These are phyloP conservation scores for Myripristis jacobus DNA, from an alignment of 2,797 vertebrate species.

Conservation along the genomic window DNA sequence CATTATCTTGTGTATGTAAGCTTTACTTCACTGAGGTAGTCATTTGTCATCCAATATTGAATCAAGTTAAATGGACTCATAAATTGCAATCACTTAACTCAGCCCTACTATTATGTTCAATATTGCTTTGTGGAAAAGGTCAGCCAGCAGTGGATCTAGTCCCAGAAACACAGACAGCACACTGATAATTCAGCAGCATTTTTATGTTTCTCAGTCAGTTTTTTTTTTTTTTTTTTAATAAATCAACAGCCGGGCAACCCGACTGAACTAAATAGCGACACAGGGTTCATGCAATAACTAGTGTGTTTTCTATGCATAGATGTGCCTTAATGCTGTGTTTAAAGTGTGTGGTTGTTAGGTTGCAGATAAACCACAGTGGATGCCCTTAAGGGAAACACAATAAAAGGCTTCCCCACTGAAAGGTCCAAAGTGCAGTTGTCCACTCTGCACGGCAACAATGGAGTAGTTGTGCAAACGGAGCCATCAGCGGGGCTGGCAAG, in stretches of 20 bases:
- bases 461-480: conserved; percentile 76
- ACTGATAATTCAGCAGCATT: conserved; percentile 68
- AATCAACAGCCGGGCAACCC: conserved; percentile 44
- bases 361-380: conserved; percentile 72
- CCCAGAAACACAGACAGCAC: conserved; percentile 43
- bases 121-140: conserved; percentile 76
- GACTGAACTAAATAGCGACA: conserved; percentile 52
- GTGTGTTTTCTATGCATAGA: conserved; percentile 64
- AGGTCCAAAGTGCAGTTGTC: conserved; percentile 81
- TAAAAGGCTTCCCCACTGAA: conserved; percentile 71
- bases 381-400: conserved; percentile 77
- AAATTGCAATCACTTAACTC: conserved; percentile 79
- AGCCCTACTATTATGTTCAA: conserved; percentile 72
- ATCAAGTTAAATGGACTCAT: conserved; percentile 77
- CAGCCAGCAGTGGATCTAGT: conserved; percentile 67
- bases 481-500: conserved; percentile 64
- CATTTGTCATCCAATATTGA: conserved; percentile 76
- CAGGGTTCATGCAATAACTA: conserved; percentile 45
- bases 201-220: conserved; percentile 50
- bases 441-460: conserved; percentile 76
- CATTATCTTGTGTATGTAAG: conserved; percentile 63
- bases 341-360: conserved; percentile 67
- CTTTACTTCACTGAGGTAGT: conserved; percentile 66
- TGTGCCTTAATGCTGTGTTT: conserved; percentile 72
- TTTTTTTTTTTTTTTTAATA: conserved; percentile 40